Evolutionary conservation across 2,888 invertebrate species (phyloP), one percentile per base, ranked within the genome.

Genomic region (Heliconius ethilla): DNA sequence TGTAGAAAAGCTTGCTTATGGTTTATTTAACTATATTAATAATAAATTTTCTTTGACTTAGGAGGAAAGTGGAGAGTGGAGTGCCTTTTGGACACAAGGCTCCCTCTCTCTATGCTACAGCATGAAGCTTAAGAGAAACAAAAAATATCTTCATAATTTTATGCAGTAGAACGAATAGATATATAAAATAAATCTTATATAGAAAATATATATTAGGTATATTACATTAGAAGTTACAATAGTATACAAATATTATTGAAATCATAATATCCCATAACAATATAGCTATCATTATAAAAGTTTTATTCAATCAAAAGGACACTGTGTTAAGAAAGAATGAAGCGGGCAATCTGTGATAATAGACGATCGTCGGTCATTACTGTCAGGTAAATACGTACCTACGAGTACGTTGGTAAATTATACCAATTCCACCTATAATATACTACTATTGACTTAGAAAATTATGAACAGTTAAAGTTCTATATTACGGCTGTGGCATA

Each of bases 271-370:
- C 55, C 25, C 7, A n/a, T 55, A 76, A 22, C 29, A 65, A 65
- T 65, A 51, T 33, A 25, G 22, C 51, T 18, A 65, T 63, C 75
- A 79, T 29, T 29, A 22, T 11, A 11, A 72, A 72, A 55, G 29
- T 33, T 55, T 2, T 22, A 72, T 74, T n/a, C 67, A 65, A 70
- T 75, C 73, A 67, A 73, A 76, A 63, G 75, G 55, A 63, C 40
- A 37, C 25, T 45, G 67, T 77, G 72, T 74, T 79, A 79, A 78
- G 70, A 75, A 75, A 75, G 70, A 75, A 79, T 78, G 67, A 75
- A 74, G 76, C 79, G 72, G 75, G 78, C 81, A 79, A 81, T 79
- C 80, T 62, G 73, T 81, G 73, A 79, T 78, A 81, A 81, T 76
- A 67, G 76, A 73, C 78, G 73, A 77, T 81, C 81, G 78, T 79